Conservation (phyloP, 1,140 invertebrate genomes). For the Philopotamus ludificatus region DNA sequence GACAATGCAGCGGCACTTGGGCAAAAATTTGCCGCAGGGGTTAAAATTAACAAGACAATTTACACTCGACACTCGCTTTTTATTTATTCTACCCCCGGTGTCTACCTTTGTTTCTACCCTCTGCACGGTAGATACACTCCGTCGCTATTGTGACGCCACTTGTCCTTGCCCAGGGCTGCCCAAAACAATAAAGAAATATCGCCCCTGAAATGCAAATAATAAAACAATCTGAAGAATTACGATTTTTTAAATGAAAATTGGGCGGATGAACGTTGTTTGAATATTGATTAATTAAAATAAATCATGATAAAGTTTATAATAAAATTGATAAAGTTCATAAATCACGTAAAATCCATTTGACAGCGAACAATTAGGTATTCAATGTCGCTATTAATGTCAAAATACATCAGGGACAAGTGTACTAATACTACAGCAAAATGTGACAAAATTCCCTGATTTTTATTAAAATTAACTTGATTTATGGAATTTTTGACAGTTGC, state of each 20-base stretch:
- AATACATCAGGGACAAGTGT: too few species aligned
- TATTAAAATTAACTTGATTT: too few species aligned
- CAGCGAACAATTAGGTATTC: too few species aligned
- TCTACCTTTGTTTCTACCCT: conserved; percentile 12
- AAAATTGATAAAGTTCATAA: not conserved
- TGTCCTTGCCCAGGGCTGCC: not conserved
- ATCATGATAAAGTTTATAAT: not conserved
- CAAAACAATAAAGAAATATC: not conserved
- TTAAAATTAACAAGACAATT: conserved; percentile 43
- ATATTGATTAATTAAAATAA: not conserved
- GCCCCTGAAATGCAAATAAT: not conserved
- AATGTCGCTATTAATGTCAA: too few species aligned
- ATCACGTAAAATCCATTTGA: not conserved
- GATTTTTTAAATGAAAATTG: not conserved
- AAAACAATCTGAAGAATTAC: not conserved
- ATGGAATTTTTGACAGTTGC: too few species aligned
- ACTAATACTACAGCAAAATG: too few species aligned
- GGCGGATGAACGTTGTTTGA: not conserved
- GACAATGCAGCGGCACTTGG: conserved; percentile 42
- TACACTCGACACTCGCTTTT: conserved; percentile 40
- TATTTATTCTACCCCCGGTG: conserved; percentile 34
- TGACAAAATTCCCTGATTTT: too few species aligned
- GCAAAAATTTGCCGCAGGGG: conserved; percentile 42
- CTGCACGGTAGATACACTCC: not conserved
- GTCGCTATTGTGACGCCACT: conserved; percentile 8